Evolutionary conservation across 2,797 vertebrate genomes (phyloP), one percentile per base, ranked within the genome.

Genomic region (Carapus acus): DNA sequence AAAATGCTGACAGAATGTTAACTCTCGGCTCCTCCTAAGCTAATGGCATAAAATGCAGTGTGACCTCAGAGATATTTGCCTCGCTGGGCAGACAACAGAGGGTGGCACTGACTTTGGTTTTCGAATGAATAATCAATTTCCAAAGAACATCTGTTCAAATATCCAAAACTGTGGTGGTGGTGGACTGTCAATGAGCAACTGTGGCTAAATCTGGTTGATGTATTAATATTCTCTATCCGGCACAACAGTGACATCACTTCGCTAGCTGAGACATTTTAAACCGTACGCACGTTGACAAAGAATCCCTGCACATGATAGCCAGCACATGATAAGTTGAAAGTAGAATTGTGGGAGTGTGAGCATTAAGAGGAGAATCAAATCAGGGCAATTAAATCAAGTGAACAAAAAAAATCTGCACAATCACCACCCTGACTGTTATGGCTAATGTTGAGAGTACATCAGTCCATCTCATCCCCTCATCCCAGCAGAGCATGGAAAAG

Each of bases 321-420:
- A n/a, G n/a, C n/a, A n/a, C n/a, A n/a, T n/a, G n/a, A n/a, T n/a
- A n/a, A n/a, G n/a, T n/a, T n/a, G 46, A 54, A 37, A 42, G 43
- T 12, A 54, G 41, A 51, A 58, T 37, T 33, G 7, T 13, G 57
- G 68, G 58, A 60, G 27, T 59, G 50, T 39, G 50, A 54, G 65
- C 65, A 65, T 65, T 64, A 65, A 74, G 70, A 63, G 43, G 70
- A 63, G 43, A 33, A 42, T 53, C 56, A 60, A 40, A 27, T 68
- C 57, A 54, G 19, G 58, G 66, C 64, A 71, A 73, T 77, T 54
- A 67, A 69, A 74, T 76, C 62, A 65, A 77, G 60, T 43, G 57
- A 60, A 76, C 62, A 43, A 69, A 67, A 69, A n/a, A 70, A 70
- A 49, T 51, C 57, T 67, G 19, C 20, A 46, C 50, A 69, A 51